Percentiles rank a stretch among this genome's conserved stretches.
phyloP scores from a whole-genome alignment of 2,797 vertebrate genomes.

The Coregonus ussuriensis region DNA sequence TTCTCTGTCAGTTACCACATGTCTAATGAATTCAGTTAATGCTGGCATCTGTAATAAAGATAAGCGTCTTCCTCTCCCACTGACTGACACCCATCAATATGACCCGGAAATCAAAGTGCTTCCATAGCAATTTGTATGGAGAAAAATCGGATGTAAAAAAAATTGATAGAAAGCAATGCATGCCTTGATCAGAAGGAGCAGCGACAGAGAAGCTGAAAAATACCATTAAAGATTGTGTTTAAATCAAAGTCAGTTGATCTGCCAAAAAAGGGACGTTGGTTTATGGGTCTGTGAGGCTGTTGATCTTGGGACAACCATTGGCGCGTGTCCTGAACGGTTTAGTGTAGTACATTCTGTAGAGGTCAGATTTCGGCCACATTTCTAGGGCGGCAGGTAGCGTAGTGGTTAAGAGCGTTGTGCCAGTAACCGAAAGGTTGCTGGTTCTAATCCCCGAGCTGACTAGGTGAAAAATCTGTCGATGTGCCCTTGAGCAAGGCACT shows the following conservation, averaged over 20 bases:
- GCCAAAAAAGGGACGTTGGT: neutral
- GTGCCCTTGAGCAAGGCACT: no score
- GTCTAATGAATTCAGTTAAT: constrained; percentile 21
- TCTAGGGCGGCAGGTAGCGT: no score
- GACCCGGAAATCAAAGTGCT: constrained; percentile 41
- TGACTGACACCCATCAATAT: constrained; percentile 41
- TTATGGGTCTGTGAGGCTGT: neutral
- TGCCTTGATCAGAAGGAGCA: neutral
- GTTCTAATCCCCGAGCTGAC: no score
- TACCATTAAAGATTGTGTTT: neutral
- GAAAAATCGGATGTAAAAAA: constrained; percentile 4
- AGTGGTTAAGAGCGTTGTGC: no score
- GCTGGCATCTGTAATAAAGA: constrained; percentile 40
- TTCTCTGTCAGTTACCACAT: neutral
- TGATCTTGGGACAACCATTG: neutral
- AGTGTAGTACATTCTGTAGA: neutral
- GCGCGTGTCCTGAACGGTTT: neutral
- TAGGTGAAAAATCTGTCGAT: no score
- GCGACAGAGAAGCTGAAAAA: neutral
- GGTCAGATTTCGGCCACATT: neutral
- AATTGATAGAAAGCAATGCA: neutral
- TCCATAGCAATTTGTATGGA: constrained; percentile 30
- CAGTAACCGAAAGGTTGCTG: no score
- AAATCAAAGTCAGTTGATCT: neutral
- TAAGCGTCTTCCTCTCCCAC: constrained; percentile 18